Percentiles rank a stretch among this genome's conserved stretches.
Evolutionary conservation across 1,140 invertebrate species (phyloP).

Genomic region (Drosophila nasuta): DNA sequence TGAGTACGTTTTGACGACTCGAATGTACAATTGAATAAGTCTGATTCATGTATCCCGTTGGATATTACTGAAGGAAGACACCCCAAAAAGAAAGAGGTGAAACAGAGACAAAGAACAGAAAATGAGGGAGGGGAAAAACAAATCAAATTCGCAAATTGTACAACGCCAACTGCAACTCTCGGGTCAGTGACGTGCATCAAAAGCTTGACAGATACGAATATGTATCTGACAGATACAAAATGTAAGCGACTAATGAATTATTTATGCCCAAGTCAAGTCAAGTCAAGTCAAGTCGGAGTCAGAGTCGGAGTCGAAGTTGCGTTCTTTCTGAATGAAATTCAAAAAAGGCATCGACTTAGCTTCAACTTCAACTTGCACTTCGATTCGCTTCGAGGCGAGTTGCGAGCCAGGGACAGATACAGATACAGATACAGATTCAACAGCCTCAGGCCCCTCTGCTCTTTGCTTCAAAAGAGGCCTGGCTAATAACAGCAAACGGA

Average conservation of each 20-base stretch:
- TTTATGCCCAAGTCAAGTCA: conserved; percentile 49
- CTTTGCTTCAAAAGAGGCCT: conserved; percentile 24
- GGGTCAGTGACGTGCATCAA: conserved; percentile 55
- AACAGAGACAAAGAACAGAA: conserved; percentile 5
- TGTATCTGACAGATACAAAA: conserved; percentile 66
- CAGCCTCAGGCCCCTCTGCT: background rate
- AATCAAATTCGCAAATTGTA: conserved; percentile 64
- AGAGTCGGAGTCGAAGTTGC: background rate
- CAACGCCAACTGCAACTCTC: conserved; percentile 51
- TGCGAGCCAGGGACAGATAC: conserved; percentile 24
- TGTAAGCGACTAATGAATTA: conserved; percentile 62
- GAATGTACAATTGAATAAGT: conserved; percentile 5
- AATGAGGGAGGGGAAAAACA: conserved; percentile 25
- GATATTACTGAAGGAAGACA: conserved; percentile 32
- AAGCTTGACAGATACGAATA: conserved; percentile 54
- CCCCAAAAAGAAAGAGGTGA: conserved; percentile 20
- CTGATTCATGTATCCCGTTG: conserved; percentile 68
- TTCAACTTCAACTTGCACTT: conserved; percentile 64
- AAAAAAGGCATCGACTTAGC: conserved; percentile 22
- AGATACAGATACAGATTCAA: background rate
- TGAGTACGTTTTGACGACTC: conserved; percentile 9
- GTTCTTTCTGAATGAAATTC: conserved; percentile 60
- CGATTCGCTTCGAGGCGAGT: conserved; percentile 5
- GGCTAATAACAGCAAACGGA: conserved; percentile 49
- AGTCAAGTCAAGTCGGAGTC: background rate